Evolutionary conservation across 2,888 invertebrate genomes (phyloP), one percentile per base, ranked within the genome.

Genomic region (Encarsia formosa): DNA sequence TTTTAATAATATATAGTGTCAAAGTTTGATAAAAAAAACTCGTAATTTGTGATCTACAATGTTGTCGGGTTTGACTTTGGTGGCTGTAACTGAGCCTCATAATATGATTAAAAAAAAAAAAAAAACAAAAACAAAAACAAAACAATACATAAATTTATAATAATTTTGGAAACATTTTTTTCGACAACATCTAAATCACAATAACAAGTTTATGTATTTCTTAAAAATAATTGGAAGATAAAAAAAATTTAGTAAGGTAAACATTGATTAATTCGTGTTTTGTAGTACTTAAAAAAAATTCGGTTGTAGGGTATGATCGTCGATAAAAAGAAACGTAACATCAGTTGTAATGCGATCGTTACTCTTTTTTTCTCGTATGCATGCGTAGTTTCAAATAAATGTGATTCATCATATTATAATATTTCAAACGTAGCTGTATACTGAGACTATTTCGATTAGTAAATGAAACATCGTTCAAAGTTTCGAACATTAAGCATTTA

Each of bases 281-380:
- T 19, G 26, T 50, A 56, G 45, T 53, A 53, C 50, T 56, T 56
- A 53, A 51, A 45, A 9, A 23, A 47, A 47, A 32, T 47, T 52
- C 18, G 44, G 19, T 56, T 52, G 13, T 45, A 42, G 24, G 31
- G 37, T 49, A 49, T 19, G 41, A 37, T 54, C 49, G 52, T 45
- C 22, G 39, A 24, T 46, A 19, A 49, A 49, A 49, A 52, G 43
- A 52, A 54, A 52, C 32, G 54, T 41, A 50, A 48, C 44, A 53
- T 50, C 24, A 53, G 34, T 53, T 45, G 13, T 40, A 45, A 45
- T 18, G 38, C 34, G 35, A 49, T 53, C 53, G 48, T 51, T 53
- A 24, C 51, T 54, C 47, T 46, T 44, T 44, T 19, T 5, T 31
- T 43, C 52, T 45, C 50, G 46, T 35, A 48, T 51, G 46, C 49